Base-by-base conservation (phyloP, 2,888 invertebrate genomes). In the Pseudococcus jackbeardsleyi region DNA sequence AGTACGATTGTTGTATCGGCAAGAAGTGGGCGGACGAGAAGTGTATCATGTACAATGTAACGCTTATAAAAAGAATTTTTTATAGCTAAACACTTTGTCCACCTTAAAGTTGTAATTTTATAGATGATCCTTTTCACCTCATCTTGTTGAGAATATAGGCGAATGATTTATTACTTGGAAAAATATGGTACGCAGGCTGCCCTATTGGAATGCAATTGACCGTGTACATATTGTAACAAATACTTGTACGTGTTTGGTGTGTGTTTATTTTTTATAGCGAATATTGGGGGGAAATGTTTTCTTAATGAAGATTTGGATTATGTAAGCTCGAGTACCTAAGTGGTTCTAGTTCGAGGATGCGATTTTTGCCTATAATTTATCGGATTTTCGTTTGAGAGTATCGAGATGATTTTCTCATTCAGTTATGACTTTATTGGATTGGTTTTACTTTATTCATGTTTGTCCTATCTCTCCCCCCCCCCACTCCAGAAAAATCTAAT, bases 51-150 rank as follows among this genome's bases (percentile, higher is more conserved):
- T 82, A 46, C 79, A 82, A 82, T 82, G 79, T 46, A 82, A 82
- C 39, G 79, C 42, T 82, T 46, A 46, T 82, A 82, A 82, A 82
- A 46, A 46, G 46, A 46, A 64, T 82, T 82, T 82, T 82, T 82
- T 82, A 82, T 46, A 46, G 46, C 46, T 46, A 82, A 82, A 46
- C 42, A 82, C 46, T 82, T 82, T 82, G 46, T 82, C 79, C 79
- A 82, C 79, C 79, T 82, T 82, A 82, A 82, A 82, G 79, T 82
- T 19, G 79, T 82, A 82, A 82, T 82, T 82, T 82, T 46, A 82
- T 82, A 82, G 79, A 19, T 46, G 42, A 46, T 82, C 46, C 79
- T 46, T 82, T 82, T 82, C 42, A 82, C 39, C 46, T 46, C 46
- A 33, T 42, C 42, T 42, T 9, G 42, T 72, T 72, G 72, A 72